Percentiles rank a stretch among this genome's conserved stretches.
Conservation (phyloP, 2,888 invertebrate genomes). For the Cyaniris semiargus region DNA sequence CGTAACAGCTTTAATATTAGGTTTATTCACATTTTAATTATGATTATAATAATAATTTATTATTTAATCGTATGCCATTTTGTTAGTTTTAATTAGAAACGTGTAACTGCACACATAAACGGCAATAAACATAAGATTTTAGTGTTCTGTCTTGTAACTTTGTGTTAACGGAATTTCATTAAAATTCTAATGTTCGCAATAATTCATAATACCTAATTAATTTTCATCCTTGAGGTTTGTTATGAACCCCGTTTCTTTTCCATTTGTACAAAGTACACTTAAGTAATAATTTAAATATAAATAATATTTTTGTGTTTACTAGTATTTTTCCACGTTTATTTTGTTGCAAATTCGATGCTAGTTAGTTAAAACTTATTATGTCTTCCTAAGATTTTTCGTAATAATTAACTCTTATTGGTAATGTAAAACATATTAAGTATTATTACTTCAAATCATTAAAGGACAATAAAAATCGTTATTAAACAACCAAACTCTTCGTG, state of each 20-base stretch:
- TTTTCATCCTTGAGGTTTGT: constrained; percentile 18
- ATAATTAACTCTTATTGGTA: too few relatives aligned
- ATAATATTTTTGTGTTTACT: too few relatives aligned
- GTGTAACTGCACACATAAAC: constrained; percentile 4
- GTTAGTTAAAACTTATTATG: background rate
- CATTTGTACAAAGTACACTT: background rate
- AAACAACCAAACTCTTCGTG: background rate
- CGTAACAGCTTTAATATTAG: background rate
- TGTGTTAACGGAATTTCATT: constrained; percentile 7
- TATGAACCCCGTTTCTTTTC: background rate
- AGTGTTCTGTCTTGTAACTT: background rate
- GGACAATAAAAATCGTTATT: background rate
- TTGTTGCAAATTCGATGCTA: background rate
- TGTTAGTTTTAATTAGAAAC: constrained; percentile 12
- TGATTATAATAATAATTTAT: background rate
- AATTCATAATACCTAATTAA: constrained; percentile 9
- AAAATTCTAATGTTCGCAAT: constrained; percentile 3
- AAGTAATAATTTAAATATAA: background rate
- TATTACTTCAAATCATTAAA: too few relatives aligned
- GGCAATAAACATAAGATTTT: constrained; percentile 3
- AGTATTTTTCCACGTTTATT: background rate
- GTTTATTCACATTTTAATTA: background rate
- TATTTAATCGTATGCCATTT: background rate
- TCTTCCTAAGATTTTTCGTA: background rate
- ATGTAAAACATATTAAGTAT: too few relatives aligned